phyloP scores from a whole-genome alignment of 1,140 invertebrate species.

The Cryptotermes secundus region DNA sequence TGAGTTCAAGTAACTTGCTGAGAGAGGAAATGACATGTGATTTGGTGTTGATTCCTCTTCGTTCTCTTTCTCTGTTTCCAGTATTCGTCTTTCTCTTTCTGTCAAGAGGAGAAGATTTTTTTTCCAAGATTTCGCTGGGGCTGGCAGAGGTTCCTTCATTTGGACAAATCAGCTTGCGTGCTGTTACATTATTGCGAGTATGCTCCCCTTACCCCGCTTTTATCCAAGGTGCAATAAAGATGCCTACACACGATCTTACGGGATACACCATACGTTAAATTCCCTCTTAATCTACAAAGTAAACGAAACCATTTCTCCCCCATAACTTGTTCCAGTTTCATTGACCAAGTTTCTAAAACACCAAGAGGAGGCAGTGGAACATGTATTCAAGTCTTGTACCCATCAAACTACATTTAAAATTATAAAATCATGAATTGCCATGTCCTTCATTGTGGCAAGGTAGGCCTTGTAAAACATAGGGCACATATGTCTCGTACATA shows the following conservation, averaged over 20 bases:
- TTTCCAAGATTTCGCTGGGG: background rate
- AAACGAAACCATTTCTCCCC: no score
- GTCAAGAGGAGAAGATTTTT: background rate
- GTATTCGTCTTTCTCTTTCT: background rate
- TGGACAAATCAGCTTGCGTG: constrained; percentile 3
- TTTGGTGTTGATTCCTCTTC: constrained; percentile 5
- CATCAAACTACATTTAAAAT: no score
- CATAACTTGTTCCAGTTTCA: no score
- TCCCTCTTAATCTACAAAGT: no score
- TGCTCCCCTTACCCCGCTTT: background rate
- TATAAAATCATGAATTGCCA: no score
- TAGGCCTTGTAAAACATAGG: no score
- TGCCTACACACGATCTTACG: background rate
- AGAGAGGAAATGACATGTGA: background rate
- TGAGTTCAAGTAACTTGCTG: constrained; percentile 5
- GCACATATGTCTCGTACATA: no score
- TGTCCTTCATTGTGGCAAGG: no score
- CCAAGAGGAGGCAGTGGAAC: no score
- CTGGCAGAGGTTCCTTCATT: background rate
- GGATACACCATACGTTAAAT: no score
- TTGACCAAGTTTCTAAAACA: no score
- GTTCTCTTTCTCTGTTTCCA: background rate
- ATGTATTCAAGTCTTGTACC: no score
- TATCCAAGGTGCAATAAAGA: background rate
- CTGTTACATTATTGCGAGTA: background rate